Evolutionary conservation across 2,113 vertebrate species (phyloP), one percentile per base, ranked within the genome.

Genomic region (Picathartes gymnocephalus): DNA sequence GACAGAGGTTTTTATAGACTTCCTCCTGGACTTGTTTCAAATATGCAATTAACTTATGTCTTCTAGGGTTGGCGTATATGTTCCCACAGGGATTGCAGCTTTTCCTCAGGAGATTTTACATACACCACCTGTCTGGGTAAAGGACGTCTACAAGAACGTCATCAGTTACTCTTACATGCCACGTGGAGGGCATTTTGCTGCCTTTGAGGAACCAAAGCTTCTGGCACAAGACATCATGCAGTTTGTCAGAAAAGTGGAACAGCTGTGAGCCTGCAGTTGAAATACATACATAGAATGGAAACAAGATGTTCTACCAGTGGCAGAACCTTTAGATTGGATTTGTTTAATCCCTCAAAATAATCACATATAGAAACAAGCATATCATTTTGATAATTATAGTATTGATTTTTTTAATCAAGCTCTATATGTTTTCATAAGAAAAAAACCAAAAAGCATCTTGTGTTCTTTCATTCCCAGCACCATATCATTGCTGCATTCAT

Each of bases 171-270:
- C 97, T 23, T 98, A 98, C 82, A 98, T 99, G 98, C 96, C 98
- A 21, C 84, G 65, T 20, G 99, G 99, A 23, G 98, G 99, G 7
- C 99, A 99, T 96, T 99, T 99, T 68, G 98, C 98, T 50, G 99
- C 99, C 60, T 98, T 99, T 57, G 98, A 99, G 87, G 98, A 99
- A 87, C 98, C 99, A 25, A 95, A 96, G 79, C 98, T 99, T 53
- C 91, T 99, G 19, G 98, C 98, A 51, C 65, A 97, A 28, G 98
- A 99, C 89, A 47, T 99, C 57, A 53, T 98, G 16, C 95, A 98
- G 58, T 99, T 99, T 94, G 98, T 98, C 33, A 96, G 95, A 87
- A 98, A 98, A 83, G 98, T 99, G 50, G 98, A 99, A 83, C 96
- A 97, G 76, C 44, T 95, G 70, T 96, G 71, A 97, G 17, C 21